phyloP scores from a whole-genome alignment of 2,797 vertebrate species.

The Xenentodon cancila region DNA sequence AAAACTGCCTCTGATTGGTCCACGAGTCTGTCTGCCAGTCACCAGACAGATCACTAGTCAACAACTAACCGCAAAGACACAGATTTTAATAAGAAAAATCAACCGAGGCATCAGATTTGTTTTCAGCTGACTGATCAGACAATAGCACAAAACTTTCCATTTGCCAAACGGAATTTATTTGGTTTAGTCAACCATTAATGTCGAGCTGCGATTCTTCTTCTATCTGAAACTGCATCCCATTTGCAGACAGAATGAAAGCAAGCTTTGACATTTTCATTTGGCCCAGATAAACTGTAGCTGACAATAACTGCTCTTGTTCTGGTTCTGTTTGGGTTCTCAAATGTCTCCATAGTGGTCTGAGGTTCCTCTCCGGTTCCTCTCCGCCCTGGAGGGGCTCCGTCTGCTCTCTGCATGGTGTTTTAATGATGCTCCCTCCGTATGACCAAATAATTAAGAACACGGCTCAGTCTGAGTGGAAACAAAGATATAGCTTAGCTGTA shows the following conservation, averaged over 20 bases:
- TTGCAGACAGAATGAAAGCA: background rate
- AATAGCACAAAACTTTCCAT: background rate
- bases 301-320: slow-evolving; percentile 1
- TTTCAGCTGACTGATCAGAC: too few relatives aligned
- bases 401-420: slow-evolving; percentile 24
- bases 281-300: slow-evolving; percentile 3
- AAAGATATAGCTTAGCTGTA: slow-evolving; percentile 52
- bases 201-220: too few relatives aligned
- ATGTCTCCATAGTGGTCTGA: slow-evolving; percentile 27
- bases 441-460: slow-evolving; percentile 62
- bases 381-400: slow-evolving; percentile 12
- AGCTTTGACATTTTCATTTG: background rate
- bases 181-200: too few relatives aligned
- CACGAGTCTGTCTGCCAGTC: too few relatives aligned
- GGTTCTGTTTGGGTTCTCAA: slow-evolving; percentile 15
- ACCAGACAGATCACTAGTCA: too few relatives aligned
- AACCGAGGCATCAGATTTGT: too few relatives aligned
- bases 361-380: slow-evolving; percentile 29
- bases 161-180: background rate
- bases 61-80: too few relatives aligned
- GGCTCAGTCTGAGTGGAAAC: slow-evolving; percentile 45
- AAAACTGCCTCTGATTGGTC: too few relatives aligned
- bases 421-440: slow-evolving; percentile 39
- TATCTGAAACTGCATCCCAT: too few relatives aligned
- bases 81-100: too few relatives aligned